These are phyloP conservation scores for Oncopodura yosiiana DNA, from an alignment of 1,140 invertebrate species.

Conservation along the genomic window DNA sequence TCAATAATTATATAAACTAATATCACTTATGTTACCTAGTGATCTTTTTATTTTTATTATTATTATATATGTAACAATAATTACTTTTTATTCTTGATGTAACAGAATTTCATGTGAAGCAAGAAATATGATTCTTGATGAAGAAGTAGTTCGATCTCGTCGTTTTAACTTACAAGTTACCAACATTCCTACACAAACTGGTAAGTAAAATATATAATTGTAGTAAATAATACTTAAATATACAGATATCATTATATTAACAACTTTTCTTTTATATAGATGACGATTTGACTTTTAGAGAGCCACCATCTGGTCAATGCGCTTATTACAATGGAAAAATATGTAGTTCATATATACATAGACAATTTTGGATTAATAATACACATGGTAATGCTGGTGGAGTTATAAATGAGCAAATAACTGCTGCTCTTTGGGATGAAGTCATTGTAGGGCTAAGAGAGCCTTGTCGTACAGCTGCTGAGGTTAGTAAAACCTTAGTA, in stretches of 20 bases:
- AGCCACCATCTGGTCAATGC: conserved; percentile 57
- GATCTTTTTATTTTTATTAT: too few relatives aligned
- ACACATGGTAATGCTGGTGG: conserved; percentile 55
- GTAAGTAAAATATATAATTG: neutral
- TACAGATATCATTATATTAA: neutral
- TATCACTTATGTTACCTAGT: too few relatives aligned
- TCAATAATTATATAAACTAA: too few relatives aligned
- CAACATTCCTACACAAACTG: conserved; percentile 24
- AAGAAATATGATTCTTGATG: conserved; percentile 8
- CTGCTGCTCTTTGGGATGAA: conserved; percentile 69
- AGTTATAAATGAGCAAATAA: conserved; percentile 73
- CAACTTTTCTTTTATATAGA: conserved; percentile 8
- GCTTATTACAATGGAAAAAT: conserved; percentile 77
- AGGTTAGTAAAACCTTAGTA: conserved; percentile 44
- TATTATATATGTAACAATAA: too few relatives aligned
- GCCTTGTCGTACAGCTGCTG: conserved; percentile 72
- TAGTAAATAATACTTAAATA: neutral
- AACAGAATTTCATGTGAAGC: conserved; percentile 30
- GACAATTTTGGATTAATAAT: conserved; percentile 73
- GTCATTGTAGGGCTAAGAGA: conserved; percentile 65
- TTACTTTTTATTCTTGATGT: too few relatives aligned
- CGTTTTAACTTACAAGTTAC: conserved; percentile 29
- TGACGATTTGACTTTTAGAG: conserved; percentile 28
- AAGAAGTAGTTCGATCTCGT: neutral
- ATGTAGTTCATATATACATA: conserved; percentile 66